Evolutionary conservation across 2,888 invertebrate species (phyloP).

Genomic region (Plagodis pulveraria): DNA sequence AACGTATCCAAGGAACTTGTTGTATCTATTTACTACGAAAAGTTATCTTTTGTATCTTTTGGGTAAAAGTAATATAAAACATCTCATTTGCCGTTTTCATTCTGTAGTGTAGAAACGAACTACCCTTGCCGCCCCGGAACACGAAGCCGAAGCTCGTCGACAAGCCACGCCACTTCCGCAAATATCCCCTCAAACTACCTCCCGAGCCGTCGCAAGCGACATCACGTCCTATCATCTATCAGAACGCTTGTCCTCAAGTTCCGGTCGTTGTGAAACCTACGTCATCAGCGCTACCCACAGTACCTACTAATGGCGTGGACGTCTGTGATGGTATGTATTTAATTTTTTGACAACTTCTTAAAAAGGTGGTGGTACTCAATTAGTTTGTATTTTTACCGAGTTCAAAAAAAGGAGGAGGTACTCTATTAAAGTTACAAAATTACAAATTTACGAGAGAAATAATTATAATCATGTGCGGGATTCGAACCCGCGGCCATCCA

Average conservation of each 20-base stretch:
- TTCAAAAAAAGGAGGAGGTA: no score
- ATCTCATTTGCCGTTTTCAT: not conserved
- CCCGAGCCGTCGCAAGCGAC: conserved; percentile 14
- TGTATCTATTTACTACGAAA: no score
- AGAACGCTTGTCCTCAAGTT: conserved; percentile 53
- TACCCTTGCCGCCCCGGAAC: conserved; percentile 69
- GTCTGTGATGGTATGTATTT: conserved; percentile 51
- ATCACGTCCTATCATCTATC: conserved; percentile 56
- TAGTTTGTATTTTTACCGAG: no score
- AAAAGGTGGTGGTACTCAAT: no score
- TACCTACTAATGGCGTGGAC: conserved; percentile 41
- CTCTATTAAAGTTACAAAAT: no score
- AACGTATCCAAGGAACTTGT: no score
- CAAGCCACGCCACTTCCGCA: conserved; percentile 70
- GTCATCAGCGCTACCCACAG: not conserved
- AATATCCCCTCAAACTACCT: conserved; percentile 63
- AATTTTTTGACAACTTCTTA: no score
- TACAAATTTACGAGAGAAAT: no score
- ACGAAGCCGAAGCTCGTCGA: conserved; percentile 68
- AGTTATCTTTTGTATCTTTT: no score
- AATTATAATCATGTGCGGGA: no score
- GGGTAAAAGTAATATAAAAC: not conserved
- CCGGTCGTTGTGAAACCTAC: not conserved
- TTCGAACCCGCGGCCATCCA: no score
- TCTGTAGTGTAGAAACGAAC: conserved; percentile 56